A percentile compares a stretch with the other conserved stretches of the same genome.
Evolutionary conservation across 1,140 invertebrate species (phyloP).

Genomic region (Aphidius ervi): DNA sequence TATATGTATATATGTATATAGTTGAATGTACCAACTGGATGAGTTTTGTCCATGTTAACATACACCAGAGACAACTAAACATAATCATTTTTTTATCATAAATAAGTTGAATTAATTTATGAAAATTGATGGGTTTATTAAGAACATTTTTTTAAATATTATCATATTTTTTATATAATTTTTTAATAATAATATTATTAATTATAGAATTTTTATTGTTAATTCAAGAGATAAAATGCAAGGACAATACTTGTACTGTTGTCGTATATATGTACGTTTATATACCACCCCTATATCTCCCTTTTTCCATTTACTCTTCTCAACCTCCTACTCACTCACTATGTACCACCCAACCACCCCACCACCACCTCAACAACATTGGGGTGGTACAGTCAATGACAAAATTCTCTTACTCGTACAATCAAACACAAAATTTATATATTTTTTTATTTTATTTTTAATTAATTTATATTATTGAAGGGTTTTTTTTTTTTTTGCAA

Average conservation of each 20-base stretch:
- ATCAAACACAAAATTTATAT: slow-evolving; percentile 12
- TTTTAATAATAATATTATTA: slow-evolving; percentile 26
- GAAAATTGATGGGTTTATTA: slow-evolving; percentile 43
- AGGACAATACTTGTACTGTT: slow-evolving; percentile 51
- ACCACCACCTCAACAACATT: slow-evolving; percentile 42
- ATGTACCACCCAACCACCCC: background rate
- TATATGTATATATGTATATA: slow-evolving; percentile 10
- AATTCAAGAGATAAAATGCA: slow-evolving; percentile 49
- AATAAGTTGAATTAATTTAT: slow-evolving; percentile 36
- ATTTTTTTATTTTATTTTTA: background rate
- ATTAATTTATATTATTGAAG: slow-evolving; percentile 21
- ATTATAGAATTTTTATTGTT: slow-evolving; percentile 36
- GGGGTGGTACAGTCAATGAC: slow-evolving; percentile 23
- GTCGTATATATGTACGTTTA: slow-evolving; percentile 51
- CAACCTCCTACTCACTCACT: background rate
- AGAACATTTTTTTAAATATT: slow-evolving; percentile 42
- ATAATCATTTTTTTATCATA: slow-evolving; percentile 27
- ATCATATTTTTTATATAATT: slow-evolving; percentile 30
- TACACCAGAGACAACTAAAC: slow-evolving; percentile 41
- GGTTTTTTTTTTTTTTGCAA: too few relatives aligned
- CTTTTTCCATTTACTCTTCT: slow-evolving; percentile 10
- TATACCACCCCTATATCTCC: slow-evolving; percentile 54
- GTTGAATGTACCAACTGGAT: slow-evolving; percentile 50
- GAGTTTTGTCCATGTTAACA: slow-evolving; percentile 45
- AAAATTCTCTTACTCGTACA: slow-evolving; percentile 16